Evolutionary conservation across 2,113 vertebrate species (phyloP), one percentile per base, ranked within the genome.

Genomic region (Scytalopus superciliaris): DNA sequence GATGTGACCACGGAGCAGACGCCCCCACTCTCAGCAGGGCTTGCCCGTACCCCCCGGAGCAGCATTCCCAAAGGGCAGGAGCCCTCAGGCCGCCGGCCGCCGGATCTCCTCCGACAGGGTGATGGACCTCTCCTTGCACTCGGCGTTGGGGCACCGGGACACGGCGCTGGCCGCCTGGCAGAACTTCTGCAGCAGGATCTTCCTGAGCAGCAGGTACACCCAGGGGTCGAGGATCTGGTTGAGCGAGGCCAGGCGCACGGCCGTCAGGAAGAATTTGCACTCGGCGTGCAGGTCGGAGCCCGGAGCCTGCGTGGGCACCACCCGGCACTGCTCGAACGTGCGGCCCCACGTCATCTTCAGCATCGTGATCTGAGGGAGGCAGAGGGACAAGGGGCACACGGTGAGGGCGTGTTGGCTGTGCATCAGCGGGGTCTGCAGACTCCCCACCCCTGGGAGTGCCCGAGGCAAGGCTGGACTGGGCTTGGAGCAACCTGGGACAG

Each of bases 201-300:
- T 99, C 84, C 99, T 97, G 77, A 99, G 96, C 45, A 99, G 98
- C 96, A 99, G 97, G 93, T 99, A 99, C 84, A 99, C 98, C 99
- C 99, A 99, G 1, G 99, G 99, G 88, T 99, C 99, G 94, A 99
- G 98, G 93, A 99, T 99, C 97, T 99, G 99, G 97, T 99, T 99
- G 19, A 99, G 98, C 0, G 99, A 99, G 45, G 99, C 99, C 97
- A 99, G 90, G 73, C 99, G 99, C 87, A 99, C 98, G 2, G 98
- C 98, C 0, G 97, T 99, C 90, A 99, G 95, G 66, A 99, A 98
- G 96, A 99, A 98, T 63, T 98, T 97, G 87, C 99, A 99, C 55
- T 99, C 98, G 35, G 93, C 79, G 64, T 86, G 97, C 78, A 92
- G 74, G 24, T 98, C 98, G 3, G 73, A 70, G 74, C 52, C 84